Conservation (phyloP, 2,888 invertebrate species). For the Apoda limacodes region DNA sequence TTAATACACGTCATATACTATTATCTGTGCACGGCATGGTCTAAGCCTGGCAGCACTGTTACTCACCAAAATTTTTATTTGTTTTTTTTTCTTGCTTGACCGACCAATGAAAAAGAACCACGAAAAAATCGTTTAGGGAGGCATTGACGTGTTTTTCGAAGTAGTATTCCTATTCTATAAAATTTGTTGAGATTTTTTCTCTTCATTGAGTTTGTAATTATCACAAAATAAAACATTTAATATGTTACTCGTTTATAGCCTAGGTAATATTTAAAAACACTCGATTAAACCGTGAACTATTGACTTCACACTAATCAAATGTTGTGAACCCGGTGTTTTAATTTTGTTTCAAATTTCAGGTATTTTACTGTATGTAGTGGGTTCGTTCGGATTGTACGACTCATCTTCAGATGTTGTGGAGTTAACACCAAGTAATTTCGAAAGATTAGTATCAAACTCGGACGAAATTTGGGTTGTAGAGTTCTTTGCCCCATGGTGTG, state of each 20-base stretch:
- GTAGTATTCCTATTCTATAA: too few species aligned
- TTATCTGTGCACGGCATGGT: too few species aligned
- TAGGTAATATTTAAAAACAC: constrained; percentile 53
- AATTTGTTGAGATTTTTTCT: too few species aligned
- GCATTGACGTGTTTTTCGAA: too few species aligned
- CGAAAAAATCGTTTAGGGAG: too few species aligned
- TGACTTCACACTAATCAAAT: constrained; percentile 19
- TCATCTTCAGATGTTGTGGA: constrained; percentile 84
- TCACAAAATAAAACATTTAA: constrained; percentile 30
- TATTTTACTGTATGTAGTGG: constrained; percentile 41
- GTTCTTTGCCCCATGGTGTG: constrained; percentile 97
- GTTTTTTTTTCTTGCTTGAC: too few species aligned
- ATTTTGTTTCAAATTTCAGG: constrained; percentile 36
- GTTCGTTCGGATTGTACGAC: constrained; percentile 70
- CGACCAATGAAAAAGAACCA: too few species aligned
- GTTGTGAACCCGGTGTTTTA: constrained; percentile 27
- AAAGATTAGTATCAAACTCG: constrained; percentile 82
- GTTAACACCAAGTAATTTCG: constrained; percentile 89
- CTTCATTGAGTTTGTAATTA: too few species aligned
- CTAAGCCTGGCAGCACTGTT: too few species aligned
- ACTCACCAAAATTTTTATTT: too few species aligned
- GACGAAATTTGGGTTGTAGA: constrained; percentile 96
- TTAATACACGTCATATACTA: too few species aligned
- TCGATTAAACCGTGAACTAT: constrained; percentile 29
- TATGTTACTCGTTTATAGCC: constrained; percentile 41